A percentile compares a stretch with the other conserved stretches of the same genome.
Evolutionary conservation across 2,888 invertebrate species (phyloP).

Genomic region (Malthinus seriepunctatus): DNA sequence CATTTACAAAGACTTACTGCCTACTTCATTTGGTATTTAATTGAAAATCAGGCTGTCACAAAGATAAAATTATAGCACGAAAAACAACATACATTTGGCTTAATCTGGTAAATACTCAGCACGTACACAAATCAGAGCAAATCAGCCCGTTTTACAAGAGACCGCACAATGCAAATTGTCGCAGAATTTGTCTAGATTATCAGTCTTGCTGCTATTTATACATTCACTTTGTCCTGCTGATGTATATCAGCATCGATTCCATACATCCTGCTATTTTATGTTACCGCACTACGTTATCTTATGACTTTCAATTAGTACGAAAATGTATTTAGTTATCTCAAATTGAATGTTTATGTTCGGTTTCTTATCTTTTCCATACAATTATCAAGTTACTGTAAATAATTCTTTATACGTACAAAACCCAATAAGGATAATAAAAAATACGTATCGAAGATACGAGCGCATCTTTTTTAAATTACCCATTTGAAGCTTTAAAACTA

Average conservation of each 20-base stretch:
- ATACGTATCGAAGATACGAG: too few relatives aligned
- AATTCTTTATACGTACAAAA: conserved; percentile 4
- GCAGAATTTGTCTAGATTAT: conserved; percentile 56
- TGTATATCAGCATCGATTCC: conserved; percentile 42
- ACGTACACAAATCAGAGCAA: conserved; percentile 52
- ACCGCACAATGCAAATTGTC: conserved; percentile 56
- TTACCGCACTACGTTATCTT: conserved; percentile 38
- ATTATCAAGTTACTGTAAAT: conserved; percentile 22
- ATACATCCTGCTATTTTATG: conserved; percentile 28
- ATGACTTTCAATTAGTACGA: conserved; percentile 48
- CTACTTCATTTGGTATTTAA: conserved; percentile 41
- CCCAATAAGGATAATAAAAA: too few relatives aligned
- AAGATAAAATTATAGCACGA: conserved; percentile 49
- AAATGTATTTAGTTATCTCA: conserved; percentile 39
- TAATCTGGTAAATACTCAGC: conserved; percentile 51
- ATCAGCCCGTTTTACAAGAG: conserved; percentile 44
- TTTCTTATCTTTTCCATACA: conserved; percentile 20
- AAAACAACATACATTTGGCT: conserved; percentile 49
- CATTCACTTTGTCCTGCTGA: conserved; percentile 46
- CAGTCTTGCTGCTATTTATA: conserved; percentile 44
- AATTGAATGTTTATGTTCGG: conserved; percentile 27
- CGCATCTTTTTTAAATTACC: too few relatives aligned
- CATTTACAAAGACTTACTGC: too few relatives aligned
- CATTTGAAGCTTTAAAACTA: too few relatives aligned
- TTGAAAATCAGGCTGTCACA: conserved; percentile 48